These are phyloP conservation scores for Neodiprion lecontei DNA, from an alignment of 1,140 invertebrate species.

Conservation along the genomic window DNA sequence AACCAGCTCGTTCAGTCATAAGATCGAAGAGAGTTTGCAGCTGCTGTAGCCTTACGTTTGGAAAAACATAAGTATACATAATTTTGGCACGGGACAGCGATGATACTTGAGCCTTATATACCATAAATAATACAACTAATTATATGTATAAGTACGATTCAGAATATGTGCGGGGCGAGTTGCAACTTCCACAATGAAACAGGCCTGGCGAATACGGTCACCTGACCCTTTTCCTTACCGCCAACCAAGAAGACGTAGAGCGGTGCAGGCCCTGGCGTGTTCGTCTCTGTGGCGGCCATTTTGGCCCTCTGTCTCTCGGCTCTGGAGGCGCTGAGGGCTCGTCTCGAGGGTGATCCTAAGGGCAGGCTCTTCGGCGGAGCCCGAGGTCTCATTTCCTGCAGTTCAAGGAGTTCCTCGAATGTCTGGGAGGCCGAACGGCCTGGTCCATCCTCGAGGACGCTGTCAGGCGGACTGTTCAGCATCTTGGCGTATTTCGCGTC, in stretches of 20 bases:
- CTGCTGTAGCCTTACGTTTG: too few relatives aligned
- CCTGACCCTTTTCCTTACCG: conserved; percentile 72
- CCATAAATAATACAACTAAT: too few relatives aligned
- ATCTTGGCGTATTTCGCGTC: conserved; percentile 59
- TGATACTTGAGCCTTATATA: too few relatives aligned
- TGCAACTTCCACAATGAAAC: conserved; percentile 73
- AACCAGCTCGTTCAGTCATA: too few relatives aligned
- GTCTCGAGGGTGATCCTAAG: conserved; percentile 54
- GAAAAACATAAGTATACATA: too few relatives aligned
- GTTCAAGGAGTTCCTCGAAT: conserved; percentile 54
- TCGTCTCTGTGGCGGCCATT: conserved; percentile 46
- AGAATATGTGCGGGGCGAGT: conserved; percentile 62
- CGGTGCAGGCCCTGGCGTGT: conserved; percentile 59
- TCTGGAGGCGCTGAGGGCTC: conserved; percentile 58
- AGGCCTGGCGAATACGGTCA: conserved; percentile 72
- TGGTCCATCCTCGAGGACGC: conserved; percentile 61
- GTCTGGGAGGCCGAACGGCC: conserved; percentile 59
- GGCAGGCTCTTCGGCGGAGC: conserved; percentile 57
- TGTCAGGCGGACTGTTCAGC: conserved; percentile 64
- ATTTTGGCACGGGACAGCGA: too few relatives aligned
- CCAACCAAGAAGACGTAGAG: conserved; percentile 71
- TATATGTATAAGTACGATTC: conserved; percentile 22
- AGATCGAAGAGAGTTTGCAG: too few relatives aligned
- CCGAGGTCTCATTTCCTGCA: conserved; percentile 54
- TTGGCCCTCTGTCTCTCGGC: conserved; percentile 58